Evolutionary conservation across 2,113 vertebrate genomes (phyloP).

Genomic region (Albula goreensis): DNA sequence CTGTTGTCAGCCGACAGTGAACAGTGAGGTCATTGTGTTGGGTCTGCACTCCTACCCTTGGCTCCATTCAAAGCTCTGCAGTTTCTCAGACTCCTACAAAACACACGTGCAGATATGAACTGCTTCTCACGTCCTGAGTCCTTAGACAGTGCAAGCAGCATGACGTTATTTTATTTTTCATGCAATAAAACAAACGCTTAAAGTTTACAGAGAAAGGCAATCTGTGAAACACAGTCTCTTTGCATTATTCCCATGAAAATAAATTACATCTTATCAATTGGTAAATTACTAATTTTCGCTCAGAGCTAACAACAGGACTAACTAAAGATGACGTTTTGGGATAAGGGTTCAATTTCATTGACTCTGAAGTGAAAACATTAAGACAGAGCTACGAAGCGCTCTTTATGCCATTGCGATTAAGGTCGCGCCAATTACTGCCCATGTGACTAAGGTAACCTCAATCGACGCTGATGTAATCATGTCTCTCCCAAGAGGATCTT

Average conservation of each 20-base stretch:
- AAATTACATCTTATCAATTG: not conserved
- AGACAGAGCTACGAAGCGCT: not conserved
- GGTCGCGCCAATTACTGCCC: constrained; percentile 15
- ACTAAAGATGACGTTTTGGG: not conserved
- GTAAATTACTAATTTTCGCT: not conserved
- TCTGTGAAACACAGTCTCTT: not conserved
- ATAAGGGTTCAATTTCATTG: not conserved
- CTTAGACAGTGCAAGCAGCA: not conserved
- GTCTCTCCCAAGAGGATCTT: constrained; percentile 18
- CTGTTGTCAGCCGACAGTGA: constrained; percentile 26
- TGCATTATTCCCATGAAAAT: not conserved
- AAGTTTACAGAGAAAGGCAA: not conserved
- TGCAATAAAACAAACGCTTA: not conserved
- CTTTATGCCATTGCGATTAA: constrained; percentile 15
- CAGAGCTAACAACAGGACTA: not conserved
- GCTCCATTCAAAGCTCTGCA: constrained; percentile 25
- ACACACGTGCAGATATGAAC: constrained; percentile 10
- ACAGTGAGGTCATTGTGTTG: constrained; percentile 43
- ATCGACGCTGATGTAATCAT: constrained; percentile 28
- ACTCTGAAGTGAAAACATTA: not conserved
- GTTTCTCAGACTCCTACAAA: constrained; percentile 17
- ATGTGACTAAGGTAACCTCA: constrained; percentile 35
- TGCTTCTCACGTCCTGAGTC: not conserved
- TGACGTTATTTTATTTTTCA: not conserved
- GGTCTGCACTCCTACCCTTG: constrained; percentile 11